Percentiles rank a stretch among this genome's conserved stretches.
phyloP scores from a whole-genome alignment of 2,888 invertebrate genomes.

The Leptogaster cylindrica region DNA sequence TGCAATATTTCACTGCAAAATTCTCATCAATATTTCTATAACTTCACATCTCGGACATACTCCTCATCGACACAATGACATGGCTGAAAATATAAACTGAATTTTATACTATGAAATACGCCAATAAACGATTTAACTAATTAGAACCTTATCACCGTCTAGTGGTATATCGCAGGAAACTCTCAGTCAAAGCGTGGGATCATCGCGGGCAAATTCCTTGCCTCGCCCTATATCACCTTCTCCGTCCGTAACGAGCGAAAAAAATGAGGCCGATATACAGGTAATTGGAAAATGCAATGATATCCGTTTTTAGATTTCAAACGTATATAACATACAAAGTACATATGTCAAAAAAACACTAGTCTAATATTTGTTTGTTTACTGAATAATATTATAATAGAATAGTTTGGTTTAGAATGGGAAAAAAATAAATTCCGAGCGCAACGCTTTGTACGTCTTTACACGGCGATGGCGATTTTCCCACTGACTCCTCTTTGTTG shows the following conservation, averaged over 20 bases:
- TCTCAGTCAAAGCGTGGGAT: conserved; percentile 67
- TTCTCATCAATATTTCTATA: background rate
- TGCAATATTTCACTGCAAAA: background rate
- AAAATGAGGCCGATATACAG: conserved; percentile 82
- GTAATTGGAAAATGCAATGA: conserved; percentile 64
- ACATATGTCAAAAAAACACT: no score
- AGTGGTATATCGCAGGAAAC: conserved; percentile 70
- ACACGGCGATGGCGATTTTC: no score
- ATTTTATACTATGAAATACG: no score
- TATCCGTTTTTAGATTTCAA: no score
- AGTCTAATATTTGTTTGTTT: no score
- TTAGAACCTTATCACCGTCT: conserved; percentile 66
- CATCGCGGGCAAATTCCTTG: conserved; percentile 70
- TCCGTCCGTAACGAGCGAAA: conserved; percentile 89
- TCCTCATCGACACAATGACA: background rate
- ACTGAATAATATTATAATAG: no score
- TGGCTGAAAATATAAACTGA: conserved; percentile 10
- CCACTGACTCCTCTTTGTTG: no score
- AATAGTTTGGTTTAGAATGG: no score
- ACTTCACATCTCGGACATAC: background rate
- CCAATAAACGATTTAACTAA: conserved; percentile 45
- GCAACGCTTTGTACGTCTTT: no score
- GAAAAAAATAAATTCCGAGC: no score
- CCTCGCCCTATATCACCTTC: conserved; percentile 88
- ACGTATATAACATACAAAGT: no score